Percentiles rank a stretch among this genome's conserved stretches.
These are phyloP conservation scores for Tympanoctomys barrerae DNA, from an alignment of 2,797 vertebrate species.

Conservation along the genomic window DNA sequence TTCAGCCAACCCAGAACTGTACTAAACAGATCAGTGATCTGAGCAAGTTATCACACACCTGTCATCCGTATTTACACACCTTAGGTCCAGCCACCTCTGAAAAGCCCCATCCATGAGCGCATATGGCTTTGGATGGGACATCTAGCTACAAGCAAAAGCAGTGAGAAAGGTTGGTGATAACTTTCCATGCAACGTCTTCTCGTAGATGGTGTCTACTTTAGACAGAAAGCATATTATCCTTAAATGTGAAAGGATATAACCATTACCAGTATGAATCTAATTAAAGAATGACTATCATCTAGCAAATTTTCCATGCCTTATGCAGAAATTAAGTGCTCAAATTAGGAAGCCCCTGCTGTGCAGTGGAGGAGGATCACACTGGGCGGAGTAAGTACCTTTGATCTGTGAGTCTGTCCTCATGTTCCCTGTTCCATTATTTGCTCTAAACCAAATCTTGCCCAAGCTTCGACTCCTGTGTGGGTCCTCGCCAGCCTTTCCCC, in stretches of 20 bases:
- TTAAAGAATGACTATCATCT: neutral
- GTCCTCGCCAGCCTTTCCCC: too few relatives aligned
- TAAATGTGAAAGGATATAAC: neutral
- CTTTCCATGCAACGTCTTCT: neutral
- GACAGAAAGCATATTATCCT: neutral
- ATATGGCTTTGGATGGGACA: neutral
- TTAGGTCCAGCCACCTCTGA: neutral
- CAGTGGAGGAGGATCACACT: neutral
- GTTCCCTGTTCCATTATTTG: neutral
- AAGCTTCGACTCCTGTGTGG: accelerated
- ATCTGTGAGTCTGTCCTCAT: neutral
- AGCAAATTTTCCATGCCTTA: neutral
- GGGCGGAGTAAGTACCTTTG: neutral
- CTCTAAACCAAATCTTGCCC: neutral
- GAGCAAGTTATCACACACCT: neutral
- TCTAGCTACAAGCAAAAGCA: neutral
- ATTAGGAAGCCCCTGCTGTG: neutral
- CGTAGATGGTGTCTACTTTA: neutral
- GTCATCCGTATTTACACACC: neutral
- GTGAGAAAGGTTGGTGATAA: neutral
- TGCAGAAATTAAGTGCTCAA: neutral
- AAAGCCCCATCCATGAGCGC: neutral
- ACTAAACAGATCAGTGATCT: neutral
- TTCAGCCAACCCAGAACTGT: neutral
- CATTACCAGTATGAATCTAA: neutral